phyloP scores from a whole-genome alignment of 1,140 invertebrate species.

The Heterodera carotae region DNA sequence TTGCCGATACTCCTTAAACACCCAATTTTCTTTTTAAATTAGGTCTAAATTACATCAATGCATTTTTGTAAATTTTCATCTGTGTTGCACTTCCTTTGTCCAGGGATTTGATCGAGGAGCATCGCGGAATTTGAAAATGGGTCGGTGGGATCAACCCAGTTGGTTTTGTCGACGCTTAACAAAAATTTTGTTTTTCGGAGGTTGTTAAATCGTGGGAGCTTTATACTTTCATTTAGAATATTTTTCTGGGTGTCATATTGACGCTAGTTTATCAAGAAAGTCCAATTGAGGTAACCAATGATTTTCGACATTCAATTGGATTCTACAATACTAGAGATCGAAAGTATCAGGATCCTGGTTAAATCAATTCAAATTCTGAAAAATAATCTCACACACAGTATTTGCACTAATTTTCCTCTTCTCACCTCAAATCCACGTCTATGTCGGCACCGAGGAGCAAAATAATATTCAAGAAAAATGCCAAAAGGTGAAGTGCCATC shows the following conservation, averaged over 20 bases:
- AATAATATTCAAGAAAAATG: not conserved
- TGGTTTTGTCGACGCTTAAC: slow-evolving; percentile 39
- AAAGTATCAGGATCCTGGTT: no score
- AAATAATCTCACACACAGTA: no score
- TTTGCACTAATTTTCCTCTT: no score
- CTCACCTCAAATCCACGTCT: slow-evolving; percentile 22
- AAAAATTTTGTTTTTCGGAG: no score
- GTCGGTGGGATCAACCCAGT: slow-evolving; percentile 44
- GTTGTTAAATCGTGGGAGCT: no score
- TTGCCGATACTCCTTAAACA: slow-evolving; percentile 37
- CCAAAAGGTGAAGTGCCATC: slow-evolving; percentile 23
- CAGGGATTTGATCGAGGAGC: not conserved
- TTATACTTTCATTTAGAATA: no score
- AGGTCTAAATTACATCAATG: slow-evolving; percentile 23
- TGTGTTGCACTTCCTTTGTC: not conserved
- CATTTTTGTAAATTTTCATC: slow-evolving; percentile 29
- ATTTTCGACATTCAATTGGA: no score
- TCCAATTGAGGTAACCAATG: no score
- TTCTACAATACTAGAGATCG: no score
- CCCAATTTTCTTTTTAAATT: slow-evolving; percentile 28
- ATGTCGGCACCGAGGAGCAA: not conserved
- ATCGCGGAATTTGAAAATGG: slow-evolving; percentile 19
- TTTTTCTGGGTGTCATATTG: no score
- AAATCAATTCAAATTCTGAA: slow-evolving; percentile 5
- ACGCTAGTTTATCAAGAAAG: no score